phyloP scores from a whole-genome alignment of 2,888 invertebrate species.

The Augiades crinisus region DNA sequence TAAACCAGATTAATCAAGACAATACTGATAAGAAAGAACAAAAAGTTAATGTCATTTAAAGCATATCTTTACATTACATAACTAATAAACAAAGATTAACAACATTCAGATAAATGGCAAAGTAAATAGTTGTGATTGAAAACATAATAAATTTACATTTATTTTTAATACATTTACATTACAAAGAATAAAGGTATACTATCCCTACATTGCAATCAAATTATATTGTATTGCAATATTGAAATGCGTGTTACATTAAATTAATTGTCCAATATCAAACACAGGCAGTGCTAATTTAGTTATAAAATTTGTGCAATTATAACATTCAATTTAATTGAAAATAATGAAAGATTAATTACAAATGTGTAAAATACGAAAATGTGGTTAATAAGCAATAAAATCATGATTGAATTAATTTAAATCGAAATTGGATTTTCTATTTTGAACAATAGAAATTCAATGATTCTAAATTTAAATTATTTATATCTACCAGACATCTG shows the following conservation, averaged over 20 bases:
- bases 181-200: constrained; percentile 18
- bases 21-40: constrained; percentile 72
- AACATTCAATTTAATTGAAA: constrained; percentile 22
- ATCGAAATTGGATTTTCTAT: constrained; percentile 15
- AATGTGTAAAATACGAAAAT: constrained; percentile 9
- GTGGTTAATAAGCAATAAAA: constrained; percentile 11
- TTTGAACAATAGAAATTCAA: constrained; percentile 17
- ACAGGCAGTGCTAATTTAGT: constrained; percentile 18
- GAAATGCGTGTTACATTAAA: constrained; percentile 22
- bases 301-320: constrained; percentile 24
- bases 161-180: constrained; percentile 23
- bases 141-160: constrained; percentile 20
- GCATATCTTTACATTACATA: constrained; percentile 62
- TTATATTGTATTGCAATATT: constrained; percentile 8
- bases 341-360: constrained; percentile 16
- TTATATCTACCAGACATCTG: not conserved
- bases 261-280: constrained; percentile 17
- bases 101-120: constrained; percentile 61
- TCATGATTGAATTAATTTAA: constrained; percentile 12
- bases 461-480: constrained; percentile 4
- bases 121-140: constrained; percentile 36
- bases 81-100: constrained; percentile 66
- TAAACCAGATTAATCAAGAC: constrained; percentile 43
- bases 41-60: constrained; percentile 71
- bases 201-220: constrained; percentile 11